phyloP scores from a whole-genome alignment of 2,797 vertebrate species.

The Setipinna tenuifilis region DNA sequence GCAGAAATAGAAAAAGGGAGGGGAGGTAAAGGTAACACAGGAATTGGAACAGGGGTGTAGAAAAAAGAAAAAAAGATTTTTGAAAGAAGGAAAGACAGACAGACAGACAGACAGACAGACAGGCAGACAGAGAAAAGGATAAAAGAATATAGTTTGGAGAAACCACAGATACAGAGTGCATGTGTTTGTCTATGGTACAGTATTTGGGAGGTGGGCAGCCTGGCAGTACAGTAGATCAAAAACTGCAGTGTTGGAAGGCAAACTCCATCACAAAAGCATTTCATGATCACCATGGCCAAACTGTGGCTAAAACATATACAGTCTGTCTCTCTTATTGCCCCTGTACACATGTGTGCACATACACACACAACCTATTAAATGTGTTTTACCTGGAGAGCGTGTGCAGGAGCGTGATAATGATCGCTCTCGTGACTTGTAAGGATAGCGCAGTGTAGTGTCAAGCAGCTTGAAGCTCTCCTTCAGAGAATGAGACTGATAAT shows the following conservation, averaged over 20 bases:
- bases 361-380: too few relatives aligned
- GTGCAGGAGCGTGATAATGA: conserved; percentile 81
- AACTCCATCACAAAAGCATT: neutral
- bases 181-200: neutral
- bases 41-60: neutral
- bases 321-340: too few relatives aligned
- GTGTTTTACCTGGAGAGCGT: conserved; percentile 86
- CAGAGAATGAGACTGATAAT: conserved; percentile 94
- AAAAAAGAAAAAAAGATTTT: neutral
- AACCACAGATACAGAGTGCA: neutral
- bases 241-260: neutral
- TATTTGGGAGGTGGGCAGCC: neutral
- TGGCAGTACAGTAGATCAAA: neutral
- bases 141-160: neutral
- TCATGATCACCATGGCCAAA: neutral
- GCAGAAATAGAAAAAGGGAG: neutral
- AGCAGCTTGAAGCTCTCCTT: conserved; percentile 98
- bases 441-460: conserved; percentile 91
- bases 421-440: conserved; percentile 91
- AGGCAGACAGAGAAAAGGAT: neutral
- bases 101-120: neutral
- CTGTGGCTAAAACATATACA: too few relatives aligned
- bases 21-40: conserved; percentile 45
- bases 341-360: too few relatives aligned
- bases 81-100: neutral